Evolutionary conservation across 2,888 invertebrate species (phyloP), one percentile per base, ranked within the genome.

Genomic region (Hydraecia micacea): DNA sequence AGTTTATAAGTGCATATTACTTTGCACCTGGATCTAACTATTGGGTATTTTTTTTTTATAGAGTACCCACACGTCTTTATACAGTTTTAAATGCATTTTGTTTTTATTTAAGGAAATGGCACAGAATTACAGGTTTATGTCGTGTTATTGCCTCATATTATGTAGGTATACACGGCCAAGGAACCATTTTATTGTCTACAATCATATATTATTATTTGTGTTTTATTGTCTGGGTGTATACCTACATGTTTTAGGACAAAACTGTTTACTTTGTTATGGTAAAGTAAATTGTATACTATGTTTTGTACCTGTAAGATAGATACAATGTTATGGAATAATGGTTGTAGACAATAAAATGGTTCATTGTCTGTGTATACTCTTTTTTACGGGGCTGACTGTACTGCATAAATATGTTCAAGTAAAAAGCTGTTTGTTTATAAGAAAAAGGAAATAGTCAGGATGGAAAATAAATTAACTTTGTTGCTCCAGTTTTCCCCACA

Each of bases 401-500:
- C 39, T 42, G 39, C 4, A 39, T 58, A 55, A 74, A 7, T 39
- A 55, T 25, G 1, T 25, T 66, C 8, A 69, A 65, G 28, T 73
- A 58, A 65, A 28, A 65, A 73, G 21, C 28, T n/a, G 15, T 63
- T 68, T 28, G 9, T 68, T 28, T 66, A 36, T 21, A 18, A 39
- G 32, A 21, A 42, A 79, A 36, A n/a, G 21, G 1, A 15, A 60
- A 65, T 62, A 66, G 9, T 25, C 32, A 36, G 58, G 15, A 69
- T 65, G 32, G 68, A 79, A 72, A 81, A 84, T 81, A 69, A 76
- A 81, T 69, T 73, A 28, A 55, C n/a, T 70, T 69, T 63, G 21
- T 66, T 79, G 75, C 70, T 71, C 52, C 25, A 77, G 42, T 71
- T 83, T 69, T 39, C 52, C 36, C 32, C 39, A 28, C 58, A 75